phyloP scores from a whole-genome alignment of 2,888 invertebrate genomes.

The Tetanocera ferruginea region DNA sequence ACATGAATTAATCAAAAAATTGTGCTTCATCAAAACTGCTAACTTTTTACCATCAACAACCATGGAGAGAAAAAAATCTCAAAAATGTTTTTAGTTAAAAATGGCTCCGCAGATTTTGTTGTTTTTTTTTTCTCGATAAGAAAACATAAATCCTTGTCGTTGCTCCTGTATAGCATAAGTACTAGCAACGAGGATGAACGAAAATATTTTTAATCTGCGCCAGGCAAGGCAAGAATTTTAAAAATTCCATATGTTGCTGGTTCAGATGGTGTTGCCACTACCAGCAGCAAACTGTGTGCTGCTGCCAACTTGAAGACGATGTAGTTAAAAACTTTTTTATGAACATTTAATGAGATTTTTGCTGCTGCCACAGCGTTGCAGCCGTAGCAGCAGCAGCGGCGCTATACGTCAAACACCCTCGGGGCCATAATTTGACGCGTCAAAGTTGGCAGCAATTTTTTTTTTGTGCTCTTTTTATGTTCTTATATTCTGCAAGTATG shows the following conservation, averaged over 20 bases:
- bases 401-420: slow-evolving; percentile 3
- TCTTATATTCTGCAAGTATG: neutral
- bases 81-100: slow-evolving; percentile 17
- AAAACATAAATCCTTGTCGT: slow-evolving; percentile 24
- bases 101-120: neutral
- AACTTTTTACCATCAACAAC: neutral
- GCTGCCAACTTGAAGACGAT: neutral
- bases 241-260: slow-evolving; percentile 2
- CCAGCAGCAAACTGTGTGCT: neutral
- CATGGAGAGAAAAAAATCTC: neutral
- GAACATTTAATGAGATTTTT: slow-evolving; percentile 37
- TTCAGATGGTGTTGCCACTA: neutral
- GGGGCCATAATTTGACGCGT: slow-evolving; percentile 9
- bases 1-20: too few species aligned
- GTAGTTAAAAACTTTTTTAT: slow-evolving; percentile 32
- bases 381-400: neutral
- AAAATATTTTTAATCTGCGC: neutral
- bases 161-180: neutral
- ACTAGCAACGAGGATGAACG: neutral
- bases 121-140: neutral
- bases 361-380: neutral
- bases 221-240: neutral
- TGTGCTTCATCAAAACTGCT: too few species aligned
- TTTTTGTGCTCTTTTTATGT: neutral
- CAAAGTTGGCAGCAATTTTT: slow-evolving; percentile 13